phyloP scores from a whole-genome alignment of 2,113 vertebrate genomes.

The Hiodon tergisus region DNA sequence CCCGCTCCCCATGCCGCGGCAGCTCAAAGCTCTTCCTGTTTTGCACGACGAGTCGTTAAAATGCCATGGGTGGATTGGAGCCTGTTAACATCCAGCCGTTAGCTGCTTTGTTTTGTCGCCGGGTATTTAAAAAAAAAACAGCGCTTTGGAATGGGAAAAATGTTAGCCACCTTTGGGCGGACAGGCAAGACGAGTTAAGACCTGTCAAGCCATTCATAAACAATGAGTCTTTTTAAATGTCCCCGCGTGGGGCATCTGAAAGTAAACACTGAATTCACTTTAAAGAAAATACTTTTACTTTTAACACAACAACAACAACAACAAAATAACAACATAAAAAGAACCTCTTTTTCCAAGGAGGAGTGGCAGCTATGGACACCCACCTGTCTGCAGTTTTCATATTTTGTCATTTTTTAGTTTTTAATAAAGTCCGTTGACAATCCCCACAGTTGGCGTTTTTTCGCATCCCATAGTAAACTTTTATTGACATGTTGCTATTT shows the following conservation, averaged over 20 bases:
- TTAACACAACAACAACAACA: no score
- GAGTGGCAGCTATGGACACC: no score
- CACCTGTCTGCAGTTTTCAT: no score
- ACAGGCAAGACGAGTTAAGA: neutral
- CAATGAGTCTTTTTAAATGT: neutral
- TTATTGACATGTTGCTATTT: no score
- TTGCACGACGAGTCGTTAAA: neutral
- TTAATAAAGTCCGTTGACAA: no score
- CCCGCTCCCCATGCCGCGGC: neutral
- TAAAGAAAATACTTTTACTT: no score
- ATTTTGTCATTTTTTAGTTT: no score
- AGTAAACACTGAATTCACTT: no score
- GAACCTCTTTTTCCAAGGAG: no score
- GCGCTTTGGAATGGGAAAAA: neutral
- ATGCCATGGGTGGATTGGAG: neutral
- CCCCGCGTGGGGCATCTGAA: neutral
- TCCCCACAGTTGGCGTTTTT: no score
- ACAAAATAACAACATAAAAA: no score
- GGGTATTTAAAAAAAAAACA: constrained; percentile 2
- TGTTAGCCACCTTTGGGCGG: neutral
- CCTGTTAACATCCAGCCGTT: constrained; percentile 12
- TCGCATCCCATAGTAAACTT: no score
- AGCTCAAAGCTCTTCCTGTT: constrained; percentile 17
- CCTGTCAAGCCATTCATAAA: neutral
- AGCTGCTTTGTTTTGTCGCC: neutral